These are phyloP conservation scores for Caenorhabditis angaria DNA, from an alignment of 2,888 invertebrate species.

Conservation along the genomic window DNA sequence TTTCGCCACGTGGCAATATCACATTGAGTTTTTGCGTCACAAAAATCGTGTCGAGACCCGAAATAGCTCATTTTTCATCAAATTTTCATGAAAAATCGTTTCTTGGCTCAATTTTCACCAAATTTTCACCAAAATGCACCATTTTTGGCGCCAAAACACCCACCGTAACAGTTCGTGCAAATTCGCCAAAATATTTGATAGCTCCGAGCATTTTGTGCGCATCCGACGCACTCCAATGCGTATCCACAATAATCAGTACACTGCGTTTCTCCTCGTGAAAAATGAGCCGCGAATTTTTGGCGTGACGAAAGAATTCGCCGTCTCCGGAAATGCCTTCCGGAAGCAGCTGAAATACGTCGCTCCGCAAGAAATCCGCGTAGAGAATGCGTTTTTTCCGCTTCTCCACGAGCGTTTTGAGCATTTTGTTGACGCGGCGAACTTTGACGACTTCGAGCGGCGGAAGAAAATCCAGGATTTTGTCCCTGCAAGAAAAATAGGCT, in stretches of 20 bases:
- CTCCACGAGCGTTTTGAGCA: slow-evolving; percentile 41
- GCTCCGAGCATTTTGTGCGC: slow-evolving; percentile 38
- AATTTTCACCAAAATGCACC: neutral
- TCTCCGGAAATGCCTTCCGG: slow-evolving; percentile 30
- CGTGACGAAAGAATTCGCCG: slow-evolving; percentile 49
- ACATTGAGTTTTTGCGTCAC: neutral
- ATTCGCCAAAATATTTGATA: slow-evolving; percentile 39
- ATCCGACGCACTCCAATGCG: slow-evolving; percentile 47
- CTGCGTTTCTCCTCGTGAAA: slow-evolving; percentile 43
- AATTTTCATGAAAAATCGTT: neutral
- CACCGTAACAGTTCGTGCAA: slow-evolving; percentile 48
- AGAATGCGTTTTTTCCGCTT: slow-evolving; percentile 34
- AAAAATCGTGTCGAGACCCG: neutral
- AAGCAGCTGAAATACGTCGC: slow-evolving; percentile 44
- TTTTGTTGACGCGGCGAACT: slow-evolving; percentile 45
- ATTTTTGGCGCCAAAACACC: neutral
- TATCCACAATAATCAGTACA: slow-evolving; percentile 44
- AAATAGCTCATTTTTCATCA: neutral
- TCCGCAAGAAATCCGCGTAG: slow-evolving; percentile 47
- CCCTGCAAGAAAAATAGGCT: slow-evolving; percentile 24
- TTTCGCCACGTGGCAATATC: neutral
- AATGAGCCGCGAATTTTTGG: slow-evolving; percentile 32
- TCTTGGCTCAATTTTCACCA: neutral
- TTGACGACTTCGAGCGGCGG: slow-evolving; percentile 46
- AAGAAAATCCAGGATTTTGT: slow-evolving; percentile 44